Base-by-base conservation (phyloP, 2,797 vertebrate species). In the Lagodon rhomboides region DNA sequence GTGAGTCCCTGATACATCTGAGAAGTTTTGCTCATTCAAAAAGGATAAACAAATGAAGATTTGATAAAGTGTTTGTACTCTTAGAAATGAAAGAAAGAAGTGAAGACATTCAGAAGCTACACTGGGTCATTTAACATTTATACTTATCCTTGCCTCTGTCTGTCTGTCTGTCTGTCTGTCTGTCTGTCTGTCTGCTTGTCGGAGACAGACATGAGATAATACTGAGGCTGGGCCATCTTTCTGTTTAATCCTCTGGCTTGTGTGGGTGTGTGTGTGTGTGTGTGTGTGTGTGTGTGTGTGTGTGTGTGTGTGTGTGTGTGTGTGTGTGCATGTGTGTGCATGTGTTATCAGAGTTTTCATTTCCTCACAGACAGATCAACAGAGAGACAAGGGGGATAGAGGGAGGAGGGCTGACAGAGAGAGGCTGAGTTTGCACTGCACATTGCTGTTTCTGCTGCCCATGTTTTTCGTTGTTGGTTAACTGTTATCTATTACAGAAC, bases 341-440 rank as follows among this genome's bases (percentile, higher is more conserved):
- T 22, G 20, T 12, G 12, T 80, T 84, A 68, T 80, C 77, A 63
- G 60, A 49, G 41, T 82, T 84, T 77, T 85, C 66, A 80, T 84
- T 89, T 93, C 85, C 84, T 90, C 77, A 49, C 75, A 77, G 73
- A 83, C 53, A 66, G 63, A 83, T 80, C 56, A 75, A 64, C 62
- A 62, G 67, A 78, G 30, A 72, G 74, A 80, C 43, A 25, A 46
- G 27, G 27, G 23, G 6, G 73, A 64, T 38, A 18, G 50, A 67
- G 62, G 41, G 55, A 66, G 18, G 51, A 27, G 56, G 23, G 12
- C 22, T 53, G 43, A 43, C 3, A 64, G 0, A 68, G 27, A 62
- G 25, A 75, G 54, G 17, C 11, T 56, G 55, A 61, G 78, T 63
- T 71, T n/a, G 23, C 12, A 2, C 38, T 27, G 38, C n/a, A 49